A percentile compares a stretch with the other conserved stretches of the same genome.
phyloP scores from a whole-genome alignment of 1,140 invertebrate species.

The Orchestia grillus region DNA sequence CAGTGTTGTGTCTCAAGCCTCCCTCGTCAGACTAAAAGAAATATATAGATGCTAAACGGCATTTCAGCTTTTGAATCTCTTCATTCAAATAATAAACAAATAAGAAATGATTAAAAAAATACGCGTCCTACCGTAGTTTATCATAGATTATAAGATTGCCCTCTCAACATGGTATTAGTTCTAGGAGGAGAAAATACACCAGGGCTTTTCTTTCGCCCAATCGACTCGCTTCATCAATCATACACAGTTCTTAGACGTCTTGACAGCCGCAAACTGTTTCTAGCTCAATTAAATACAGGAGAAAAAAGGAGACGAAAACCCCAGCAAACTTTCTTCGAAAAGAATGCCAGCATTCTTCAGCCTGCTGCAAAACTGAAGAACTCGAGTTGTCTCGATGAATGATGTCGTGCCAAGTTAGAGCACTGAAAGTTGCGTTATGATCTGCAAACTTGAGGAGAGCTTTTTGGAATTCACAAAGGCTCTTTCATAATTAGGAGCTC shows the following conservation, averaged over 20 bases:
- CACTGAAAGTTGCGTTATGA: not conserved
- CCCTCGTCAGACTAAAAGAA: not conserved
- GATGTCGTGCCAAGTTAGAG: not conserved
- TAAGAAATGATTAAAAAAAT: not conserved
- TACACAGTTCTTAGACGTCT: not conserved
- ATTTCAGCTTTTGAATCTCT: not conserved
- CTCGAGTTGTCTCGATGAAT: slow-evolving; percentile 32
- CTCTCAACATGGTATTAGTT: not conserved
- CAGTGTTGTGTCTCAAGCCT: not conserved
- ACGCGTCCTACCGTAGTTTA: not conserved
- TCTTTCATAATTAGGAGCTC: slow-evolving; percentile 26
- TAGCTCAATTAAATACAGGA: not conserved
- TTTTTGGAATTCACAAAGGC: not conserved
- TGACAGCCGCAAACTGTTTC: not conserved
- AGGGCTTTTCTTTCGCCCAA: not conserved
- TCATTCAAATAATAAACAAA: not conserved
- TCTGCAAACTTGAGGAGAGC: slow-evolving; percentile 15
- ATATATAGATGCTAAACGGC: not conserved
- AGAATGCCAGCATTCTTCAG: not conserved
- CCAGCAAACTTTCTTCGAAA: not conserved
- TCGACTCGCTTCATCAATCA: not conserved
- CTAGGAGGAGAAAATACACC: not conserved
- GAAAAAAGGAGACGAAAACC: not conserved
- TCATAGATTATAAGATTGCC: not conserved
- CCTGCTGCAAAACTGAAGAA: not conserved